Evolutionary conservation across 35 echinoderm and acorn worm genomes (phyloP).

Genomic region (Chiridota heheva): DNA sequence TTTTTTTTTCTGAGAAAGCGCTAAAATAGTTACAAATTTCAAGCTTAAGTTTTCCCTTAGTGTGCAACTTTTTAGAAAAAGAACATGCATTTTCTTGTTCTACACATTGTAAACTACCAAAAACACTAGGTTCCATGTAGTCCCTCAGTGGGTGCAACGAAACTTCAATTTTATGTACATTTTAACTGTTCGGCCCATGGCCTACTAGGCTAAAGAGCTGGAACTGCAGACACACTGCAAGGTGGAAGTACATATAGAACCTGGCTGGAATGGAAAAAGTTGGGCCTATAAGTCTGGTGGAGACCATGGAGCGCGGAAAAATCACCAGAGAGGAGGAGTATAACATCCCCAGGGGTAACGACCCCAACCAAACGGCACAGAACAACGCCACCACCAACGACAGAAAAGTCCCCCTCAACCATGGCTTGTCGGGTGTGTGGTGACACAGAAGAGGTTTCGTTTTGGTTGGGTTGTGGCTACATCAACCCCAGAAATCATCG

Average conservation of each 20-base stretch:
- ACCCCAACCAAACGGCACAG: background rate
- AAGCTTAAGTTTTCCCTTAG: too few species aligned
- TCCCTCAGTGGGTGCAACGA: too few species aligned
- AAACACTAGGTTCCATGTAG: too few species aligned
- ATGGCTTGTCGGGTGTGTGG: background rate
- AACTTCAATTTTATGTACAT: too few species aligned
- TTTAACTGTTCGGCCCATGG: too few species aligned
- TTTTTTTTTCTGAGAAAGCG: too few species aligned
- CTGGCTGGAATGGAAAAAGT: slow-evolving; percentile 2
- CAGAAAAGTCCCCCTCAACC: background rate
- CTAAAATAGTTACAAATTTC: too few species aligned
- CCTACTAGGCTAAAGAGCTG: slow-evolving; percentile 19
- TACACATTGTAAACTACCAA: too few species aligned
- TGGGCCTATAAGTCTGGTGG: slow-evolving; percentile 2
- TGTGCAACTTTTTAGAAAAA: too few species aligned
- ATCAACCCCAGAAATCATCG: background rate
- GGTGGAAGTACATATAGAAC: background rate
- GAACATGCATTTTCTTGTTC: too few species aligned
- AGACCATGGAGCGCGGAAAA: background rate
- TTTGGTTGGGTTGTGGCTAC: background rate
- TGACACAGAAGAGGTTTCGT: background rate
- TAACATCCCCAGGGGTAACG: too few species aligned
- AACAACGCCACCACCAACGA: background rate
- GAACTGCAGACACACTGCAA: slow-evolving; percentile 13
- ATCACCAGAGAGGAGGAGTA: background rate